Percentiles rank a stretch among this genome's conserved stretches.
Evolutionary conservation across 2,888 invertebrate species (phyloP).

Genomic region (Watsonalla cultraria): DNA sequence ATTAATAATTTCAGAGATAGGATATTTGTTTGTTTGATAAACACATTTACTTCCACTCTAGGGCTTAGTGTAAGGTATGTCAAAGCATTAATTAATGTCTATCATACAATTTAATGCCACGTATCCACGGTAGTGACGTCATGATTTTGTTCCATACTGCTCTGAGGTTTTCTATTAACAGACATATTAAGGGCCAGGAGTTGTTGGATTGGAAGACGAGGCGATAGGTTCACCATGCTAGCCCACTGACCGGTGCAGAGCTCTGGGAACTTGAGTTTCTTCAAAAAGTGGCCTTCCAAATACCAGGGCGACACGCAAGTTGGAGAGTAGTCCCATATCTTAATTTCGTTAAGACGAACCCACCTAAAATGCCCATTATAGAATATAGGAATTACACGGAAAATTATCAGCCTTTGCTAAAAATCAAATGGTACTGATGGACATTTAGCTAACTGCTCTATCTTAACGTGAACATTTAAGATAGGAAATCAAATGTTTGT

Average conservation of each 20-base stretch:
- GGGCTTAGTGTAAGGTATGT: neutral
- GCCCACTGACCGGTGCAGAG: conserved; percentile 89
- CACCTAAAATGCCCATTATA: conserved; percentile 64
- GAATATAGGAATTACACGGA: neutral
- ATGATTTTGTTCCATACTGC: conserved; percentile 69
- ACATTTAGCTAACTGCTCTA: too few species aligned
- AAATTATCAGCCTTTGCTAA: neutral
- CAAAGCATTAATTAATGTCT: conserved; percentile 7
- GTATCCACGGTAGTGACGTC: conserved; percentile 57
- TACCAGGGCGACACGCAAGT: conserved; percentile 85
- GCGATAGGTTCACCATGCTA: conserved; percentile 84
- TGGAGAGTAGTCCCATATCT: conserved; percentile 84
- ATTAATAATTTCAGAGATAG: too few species aligned
- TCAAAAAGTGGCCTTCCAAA: conserved; percentile 82
- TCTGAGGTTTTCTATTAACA: conserved; percentile 71
- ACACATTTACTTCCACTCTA: too few species aligned
- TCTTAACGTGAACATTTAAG: too few species aligned
- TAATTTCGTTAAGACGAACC: conserved; percentile 82
- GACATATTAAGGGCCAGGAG: conserved; percentile 69
- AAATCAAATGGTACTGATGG: too few species aligned
- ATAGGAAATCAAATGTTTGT: too few species aligned
- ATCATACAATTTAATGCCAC: conserved; percentile 40
- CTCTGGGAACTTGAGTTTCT: conserved; percentile 84
- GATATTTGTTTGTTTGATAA: too few species aligned
- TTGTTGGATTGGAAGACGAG: conserved; percentile 80